phyloP scores from a whole-genome alignment of 2,797 vertebrate species.

The Catharus ustulatus region DNA sequence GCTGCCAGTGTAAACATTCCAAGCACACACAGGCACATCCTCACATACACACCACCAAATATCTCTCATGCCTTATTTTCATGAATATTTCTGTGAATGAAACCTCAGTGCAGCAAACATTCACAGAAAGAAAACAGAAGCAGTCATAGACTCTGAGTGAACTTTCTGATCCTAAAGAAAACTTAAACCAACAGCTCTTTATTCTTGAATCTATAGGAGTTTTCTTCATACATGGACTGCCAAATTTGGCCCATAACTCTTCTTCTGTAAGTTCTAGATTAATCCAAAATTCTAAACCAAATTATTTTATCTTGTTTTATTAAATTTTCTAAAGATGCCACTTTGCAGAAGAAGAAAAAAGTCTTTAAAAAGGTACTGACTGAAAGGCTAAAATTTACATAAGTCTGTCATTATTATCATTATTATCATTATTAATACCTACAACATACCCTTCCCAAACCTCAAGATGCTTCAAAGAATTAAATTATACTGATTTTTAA shows the following conservation, averaged over 20 bases:
- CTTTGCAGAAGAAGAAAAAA: constrained; percentile 31
- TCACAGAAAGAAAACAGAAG: background rate
- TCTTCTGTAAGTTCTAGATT: background rate
- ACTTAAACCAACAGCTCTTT: background rate
- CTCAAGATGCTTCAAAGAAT: constrained; percentile 21
- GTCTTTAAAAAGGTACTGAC: background rate
- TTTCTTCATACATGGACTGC: background rate
- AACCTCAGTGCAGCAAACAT: background rate
- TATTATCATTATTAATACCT: constrained; percentile 56
- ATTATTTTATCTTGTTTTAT: constrained; percentile 29
- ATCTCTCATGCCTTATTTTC: background rate
- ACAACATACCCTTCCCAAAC: background rate
- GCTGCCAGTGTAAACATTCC: background rate
- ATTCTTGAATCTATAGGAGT: background rate
- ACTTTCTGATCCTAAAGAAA: background rate
- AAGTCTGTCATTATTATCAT: constrained; percentile 25
- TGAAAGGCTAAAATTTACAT: constrained; percentile 66
- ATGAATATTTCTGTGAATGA: background rate
- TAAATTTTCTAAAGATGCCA: constrained; percentile 12
- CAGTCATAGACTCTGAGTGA: background rate
- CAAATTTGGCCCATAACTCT: background rate
- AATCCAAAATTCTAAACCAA: background rate
- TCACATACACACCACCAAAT: background rate
- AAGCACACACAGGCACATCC: background rate
- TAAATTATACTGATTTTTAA: constrained; percentile 29